Evolutionary conservation across 1,140 invertebrate species (phyloP), one percentile per base, ranked within the genome.

Genomic region (Calephelis nemesis): DNA sequence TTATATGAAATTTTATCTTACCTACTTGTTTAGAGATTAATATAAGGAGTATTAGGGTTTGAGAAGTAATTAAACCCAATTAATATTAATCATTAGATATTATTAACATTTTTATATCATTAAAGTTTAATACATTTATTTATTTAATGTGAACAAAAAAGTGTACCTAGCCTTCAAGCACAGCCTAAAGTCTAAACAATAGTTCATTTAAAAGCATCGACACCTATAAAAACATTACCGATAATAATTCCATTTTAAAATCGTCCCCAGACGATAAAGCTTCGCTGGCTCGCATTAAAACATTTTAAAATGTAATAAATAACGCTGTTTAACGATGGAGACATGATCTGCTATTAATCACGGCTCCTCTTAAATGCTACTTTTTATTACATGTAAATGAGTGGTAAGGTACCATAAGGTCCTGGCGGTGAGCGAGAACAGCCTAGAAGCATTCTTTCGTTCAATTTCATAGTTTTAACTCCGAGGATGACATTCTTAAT

Each of bases 221-320:
- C 45, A 69, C 49, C 73, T 69, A 74, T 74, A 74, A 74, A 74
- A 74, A 74, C 68, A 65, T 69, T 68, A 58, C 54, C 54, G 71
- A 75, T 74, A 72, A 74, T 71, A 74, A 74, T 67, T 75, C 67
- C 67, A 65, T 63, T 70, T 68, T 66, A 63, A 62, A 68, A 71
- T 47, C 63, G 47, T 65, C 54, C 62, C 64, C 62, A 67, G 69
- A 69, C 74, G 72, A 76, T 76, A 76, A 76, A 74, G 73, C 74
- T 64, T 65, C 63, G 69, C 63, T 69, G 63, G 73, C n/a, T 47
- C 70, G 76, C 83, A 88, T 86, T 85, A 88, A 88, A 86, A 84
- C 85, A 77, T 85, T 88, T 88, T 86, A 88, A 88, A 88, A 85
- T 85, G 84, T 75, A 71, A 88, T 88, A 88, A 88, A 88, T 88